Evolutionary conservation across 2,113 vertebrate genomes (phyloP), one percentile per base, ranked within the genome.

Genomic region (Perognathus longimembris): DNA sequence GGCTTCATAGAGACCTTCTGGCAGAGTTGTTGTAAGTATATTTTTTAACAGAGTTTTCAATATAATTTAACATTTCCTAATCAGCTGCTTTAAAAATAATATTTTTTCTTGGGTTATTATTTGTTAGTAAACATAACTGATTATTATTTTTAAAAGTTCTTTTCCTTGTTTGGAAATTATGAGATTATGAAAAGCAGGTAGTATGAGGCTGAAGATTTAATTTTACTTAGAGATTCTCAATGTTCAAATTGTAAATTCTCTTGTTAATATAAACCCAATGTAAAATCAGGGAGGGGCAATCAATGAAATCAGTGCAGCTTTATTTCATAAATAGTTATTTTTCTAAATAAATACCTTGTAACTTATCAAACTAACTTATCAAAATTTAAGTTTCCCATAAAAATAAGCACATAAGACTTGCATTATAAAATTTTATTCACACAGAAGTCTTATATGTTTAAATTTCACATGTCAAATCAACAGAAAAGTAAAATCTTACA

Each of bases 11-110:
- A 86, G 76, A 69, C 64, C 59, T 73, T 89, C 9, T 61, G 63
- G 70, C 88, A 79, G 36, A 92, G 45, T 40, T 85, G 45, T 40
- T 85, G 91, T 96, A 93, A 95, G 96, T 96, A 93, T 59, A 21
- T 84, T 54, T 54, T 54, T 54, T 54, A 4, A 26, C 57, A 36
- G 93, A 66, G 71, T 22, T 50, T 79, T 79, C n/a, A 54, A 50
- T 77, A 42, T 69, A 75, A 88, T 75, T 85, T 83, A 78, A 45
- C 14, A 59, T 94, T 90, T 93, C 57, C n/a, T 89, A 57, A 77
- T 75, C 32, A 76, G 42, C 24, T 85, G 18, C 77, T 92, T 90
- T 92, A 74, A 18, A 89, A 86, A 79, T 86, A 21, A 26, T 73
- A 63, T 86, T 89, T 83, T 79, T 36, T 17, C 91, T 91, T 87